Evolutionary conservation across 2,113 vertebrate species (phyloP), one percentile per base, ranked within the genome.

Genomic region (Entomyzon cyanotis): DNA sequence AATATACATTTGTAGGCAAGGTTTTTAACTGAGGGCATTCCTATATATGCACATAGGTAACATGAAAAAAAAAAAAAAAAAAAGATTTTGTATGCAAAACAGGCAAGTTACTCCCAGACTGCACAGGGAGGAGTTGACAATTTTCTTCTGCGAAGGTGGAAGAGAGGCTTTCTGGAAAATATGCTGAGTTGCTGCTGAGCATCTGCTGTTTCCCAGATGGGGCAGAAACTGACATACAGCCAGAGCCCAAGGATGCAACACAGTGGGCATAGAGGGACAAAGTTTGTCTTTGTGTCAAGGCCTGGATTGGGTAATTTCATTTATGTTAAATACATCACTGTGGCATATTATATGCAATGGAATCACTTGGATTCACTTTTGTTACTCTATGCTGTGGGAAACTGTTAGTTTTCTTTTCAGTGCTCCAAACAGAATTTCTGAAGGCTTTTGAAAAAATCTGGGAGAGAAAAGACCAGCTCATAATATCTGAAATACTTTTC

Each of bases 401-500:
- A 90, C 10, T 46, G 55, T 7, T 58, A 31, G 21, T 73, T 79
- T 79, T 46, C 17, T 60, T 83, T 73, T 25, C 53, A 58, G 50
- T 50, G 21, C 46, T 67, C 24, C 37, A 78, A 91, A 89, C 2
- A 37, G 22, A 44, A 75, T 47, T 91, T 85, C 71, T 74, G 63
- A 94, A 90, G 47, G 63, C 55, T 77, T 91, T 46, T 64, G 23
- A 90, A 95, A 80, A 93, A 69, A 69, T 33, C 12, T 50, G 21
- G 6, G n/a, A 89, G 50, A 73, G 37, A 47, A 91, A 89, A 93
- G 52, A 80, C 20, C 42, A 80, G 67, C 50, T 95, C 52, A 20
- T 52, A 82, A 30, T 67, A 93, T 39, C 83, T 81, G 75, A 94
- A 95, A 91, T 88, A 80, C 33, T 91, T 91, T 60, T 58, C 50